Evolutionary conservation across 2,113 vertebrate species (phyloP).

Genomic region (Rhegmatorhina hoffmannsi): DNA sequence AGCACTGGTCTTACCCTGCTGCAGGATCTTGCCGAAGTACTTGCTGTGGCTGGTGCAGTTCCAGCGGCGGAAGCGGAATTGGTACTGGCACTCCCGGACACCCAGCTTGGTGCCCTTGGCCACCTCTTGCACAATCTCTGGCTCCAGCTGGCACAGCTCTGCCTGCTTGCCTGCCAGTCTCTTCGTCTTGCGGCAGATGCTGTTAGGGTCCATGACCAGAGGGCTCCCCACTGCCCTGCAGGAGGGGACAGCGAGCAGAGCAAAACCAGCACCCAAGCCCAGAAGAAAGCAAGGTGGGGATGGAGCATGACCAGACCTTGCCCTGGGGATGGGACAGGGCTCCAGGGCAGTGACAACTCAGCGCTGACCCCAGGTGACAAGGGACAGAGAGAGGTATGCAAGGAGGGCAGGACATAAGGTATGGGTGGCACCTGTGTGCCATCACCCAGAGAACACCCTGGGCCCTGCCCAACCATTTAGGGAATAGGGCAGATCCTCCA

Average conservation of each 20-base stretch:
- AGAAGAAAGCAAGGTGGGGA: background rate
- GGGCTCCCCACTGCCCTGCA: slow-evolving; percentile 96
- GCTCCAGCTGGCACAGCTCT: slow-evolving; percentile 93
- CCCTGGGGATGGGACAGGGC: accelerated
- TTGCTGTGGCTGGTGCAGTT: slow-evolving; percentile 98
- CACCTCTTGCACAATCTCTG: slow-evolving; percentile 92
- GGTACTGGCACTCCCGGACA: slow-evolving; percentile 93
- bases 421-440: background rate
- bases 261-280: background rate
- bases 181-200: slow-evolving; percentile 96
- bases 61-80: slow-evolving; percentile 96
- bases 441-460: background rate
- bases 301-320: background rate
- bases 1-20: slow-evolving; percentile 86
- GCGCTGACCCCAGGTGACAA: background rate
- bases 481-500: accelerated
- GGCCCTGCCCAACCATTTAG: accelerated
- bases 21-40: slow-evolving; percentile 94
- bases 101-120: slow-evolving; percentile 93
- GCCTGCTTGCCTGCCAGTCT: slow-evolving; percentile 92
- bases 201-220: slow-evolving; percentile 97
- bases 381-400: background rate
- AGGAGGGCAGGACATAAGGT: background rate
- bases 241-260: slow-evolving; percentile 55
- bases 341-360: background rate